Evolutionary conservation across 2,888 invertebrate genomes (phyloP), one percentile per base, ranked within the genome.

Genomic region (Apodemia arnacis): DNA sequence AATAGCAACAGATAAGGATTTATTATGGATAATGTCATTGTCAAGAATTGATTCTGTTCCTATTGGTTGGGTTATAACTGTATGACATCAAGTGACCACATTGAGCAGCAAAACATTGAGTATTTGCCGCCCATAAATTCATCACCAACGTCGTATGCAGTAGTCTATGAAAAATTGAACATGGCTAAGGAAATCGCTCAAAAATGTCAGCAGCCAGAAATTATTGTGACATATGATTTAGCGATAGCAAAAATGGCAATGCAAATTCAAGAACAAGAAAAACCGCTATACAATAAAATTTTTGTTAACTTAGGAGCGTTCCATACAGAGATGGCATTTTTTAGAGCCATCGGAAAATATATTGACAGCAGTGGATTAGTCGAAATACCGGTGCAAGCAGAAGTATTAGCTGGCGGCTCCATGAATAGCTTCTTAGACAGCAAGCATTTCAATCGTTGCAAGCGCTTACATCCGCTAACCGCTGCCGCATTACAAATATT

Each of bases 401-500:
- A 49, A 18, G 18, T 49, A 49, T 49, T 18, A 49, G 49, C 49
- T 49, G 54, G 54, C 18, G 54, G 54, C 6, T 54, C n/a, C n/a
- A 54, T 93, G 78, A 92, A 93, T 86, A 91, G 95, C 34, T 95
- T 95, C 84, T 84, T 96, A 13, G 93, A 93, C 21, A 89, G 96
- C 78, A 96, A 96, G 77, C 94, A 95, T 87, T 96, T 95, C 70
- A 96, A 96, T 91, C 93, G 95, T 1, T 95, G 95, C 76, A 95
- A 95, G 87, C 93, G 95, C 0, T 73, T 95, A 72, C 95, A 95
- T 90, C 95, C 95, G 7, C 82, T 95, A 63, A 79, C 86, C 7
- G 49, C 94, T 83, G 90, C 75, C 21, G 95, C 92, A 31, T 89
- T 95, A 34, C 93, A 95, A 87, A 88, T 92, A 54, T 80, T 95